Conservation (phyloP, 2,797 vertebrate genomes). For the Ambastaia sidthimunki region DNA sequence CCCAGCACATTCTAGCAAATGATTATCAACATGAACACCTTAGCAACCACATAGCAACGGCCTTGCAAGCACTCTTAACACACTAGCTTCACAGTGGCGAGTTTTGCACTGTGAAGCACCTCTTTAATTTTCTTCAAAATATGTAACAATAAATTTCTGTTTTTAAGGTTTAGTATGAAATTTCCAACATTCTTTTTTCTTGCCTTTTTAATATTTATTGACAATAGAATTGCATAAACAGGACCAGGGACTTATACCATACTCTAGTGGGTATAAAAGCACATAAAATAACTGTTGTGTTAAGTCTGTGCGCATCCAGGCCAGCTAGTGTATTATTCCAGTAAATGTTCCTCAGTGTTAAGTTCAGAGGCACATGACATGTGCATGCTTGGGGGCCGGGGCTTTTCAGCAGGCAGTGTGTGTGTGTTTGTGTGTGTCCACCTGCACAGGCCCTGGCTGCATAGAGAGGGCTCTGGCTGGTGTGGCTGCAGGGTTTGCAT, state of each 20-base stretch:
- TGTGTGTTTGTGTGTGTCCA: conserved; percentile 60
- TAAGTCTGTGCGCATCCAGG: conserved; percentile 24
- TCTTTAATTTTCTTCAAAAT: neutral
- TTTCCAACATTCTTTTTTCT: neutral
- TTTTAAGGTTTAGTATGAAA: neutral
- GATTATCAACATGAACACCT: neutral
- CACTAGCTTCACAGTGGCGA: neutral
- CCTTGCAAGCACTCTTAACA: conserved; percentile 6
- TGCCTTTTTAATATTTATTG: neutral
- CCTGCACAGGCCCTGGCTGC: conserved; percentile 67
- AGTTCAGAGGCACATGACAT: conserved; percentile 68
- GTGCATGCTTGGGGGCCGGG: conserved; percentile 74
- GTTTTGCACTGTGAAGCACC: neutral
- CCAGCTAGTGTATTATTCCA: conserved; percentile 38
- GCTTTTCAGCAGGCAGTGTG: conserved; percentile 64
- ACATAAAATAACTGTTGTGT: neutral
- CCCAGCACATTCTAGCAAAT: conserved; percentile 13
- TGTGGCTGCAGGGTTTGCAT: conserved; percentile 74
- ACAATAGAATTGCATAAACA: neutral
- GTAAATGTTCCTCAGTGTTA: conserved; percentile 39
- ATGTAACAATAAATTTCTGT: neutral
- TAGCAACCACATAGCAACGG: conserved; percentile 10
- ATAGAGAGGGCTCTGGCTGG: conserved; percentile 75
- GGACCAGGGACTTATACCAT: conserved; percentile 19
- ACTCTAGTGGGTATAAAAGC: conserved; percentile 4